Conservation (phyloP, 2,888 invertebrate species). For the Scelioninae gen. 1 region DNA sequence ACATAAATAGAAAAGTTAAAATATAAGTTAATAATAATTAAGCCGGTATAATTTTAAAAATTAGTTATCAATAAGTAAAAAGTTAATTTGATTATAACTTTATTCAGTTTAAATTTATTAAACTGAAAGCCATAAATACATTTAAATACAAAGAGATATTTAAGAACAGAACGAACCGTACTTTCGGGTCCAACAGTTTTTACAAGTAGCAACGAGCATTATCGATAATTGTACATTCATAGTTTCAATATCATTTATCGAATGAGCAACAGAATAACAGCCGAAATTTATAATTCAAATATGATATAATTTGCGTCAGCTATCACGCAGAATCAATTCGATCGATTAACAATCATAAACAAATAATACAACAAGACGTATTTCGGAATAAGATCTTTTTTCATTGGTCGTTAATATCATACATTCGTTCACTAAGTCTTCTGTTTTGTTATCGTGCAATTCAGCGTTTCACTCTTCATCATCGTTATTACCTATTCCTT, state of each 20-base stretch:
- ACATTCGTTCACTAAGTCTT: conserved; percentile 61
- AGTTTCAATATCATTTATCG: conserved; percentile 9
- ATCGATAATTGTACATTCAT: neutral
- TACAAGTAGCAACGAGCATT: neutral
- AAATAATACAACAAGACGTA: conserved; percentile 47
- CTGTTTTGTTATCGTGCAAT: conserved; percentile 49
- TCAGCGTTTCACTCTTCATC: conserved; percentile 40
- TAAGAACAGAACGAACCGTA: conserved; percentile 62
- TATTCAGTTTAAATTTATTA: too few species aligned
- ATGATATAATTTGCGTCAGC: conserved; percentile 24
- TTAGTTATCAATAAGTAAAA: too few species aligned
- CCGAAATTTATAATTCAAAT: conserved; percentile 9
- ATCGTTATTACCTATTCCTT: conserved; percentile 44
- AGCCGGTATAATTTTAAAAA: too few species aligned
- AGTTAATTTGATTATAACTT: too few species aligned
- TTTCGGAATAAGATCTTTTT: conserved; percentile 40
- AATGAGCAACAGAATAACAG: conserved; percentile 29
- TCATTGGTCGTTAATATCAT: conserved; percentile 60
- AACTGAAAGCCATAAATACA: too few species aligned
- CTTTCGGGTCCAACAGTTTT: conserved; percentile 55
- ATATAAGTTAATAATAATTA: too few species aligned
- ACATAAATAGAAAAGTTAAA: neutral
- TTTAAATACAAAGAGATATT: too few species aligned
- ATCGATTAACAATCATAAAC: conserved; percentile 41
- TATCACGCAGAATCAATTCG: conserved; percentile 10